These are phyloP conservation scores for Zygogramma bicolorata DNA, from an alignment of 2,888 invertebrate genomes.

Conservation along the genomic window DNA sequence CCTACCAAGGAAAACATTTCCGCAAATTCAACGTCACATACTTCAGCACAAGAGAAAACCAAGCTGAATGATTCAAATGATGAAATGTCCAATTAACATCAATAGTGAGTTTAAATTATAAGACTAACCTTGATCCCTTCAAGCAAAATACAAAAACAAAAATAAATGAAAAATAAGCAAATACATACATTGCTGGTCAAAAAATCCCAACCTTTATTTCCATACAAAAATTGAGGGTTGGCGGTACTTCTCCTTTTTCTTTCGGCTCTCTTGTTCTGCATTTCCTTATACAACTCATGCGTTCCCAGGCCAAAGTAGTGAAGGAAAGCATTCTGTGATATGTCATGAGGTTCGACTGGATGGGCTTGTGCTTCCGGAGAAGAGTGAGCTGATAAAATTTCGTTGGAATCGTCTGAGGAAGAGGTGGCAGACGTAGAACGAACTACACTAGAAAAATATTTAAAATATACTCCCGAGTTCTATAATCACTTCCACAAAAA, in stretches of 20 bases:
- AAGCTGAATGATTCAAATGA: not conserved
- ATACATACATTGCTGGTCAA: slow-evolving; percentile 49
- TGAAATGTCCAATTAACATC: not conserved
- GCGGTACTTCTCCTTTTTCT: slow-evolving; percentile 70
- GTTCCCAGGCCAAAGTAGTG: slow-evolving; percentile 68
- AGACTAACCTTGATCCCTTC: not conserved
- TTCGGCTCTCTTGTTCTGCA: slow-evolving; percentile 69
- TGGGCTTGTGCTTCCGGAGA: slow-evolving; percentile 57
- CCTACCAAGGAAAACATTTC: no score
- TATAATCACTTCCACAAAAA: no score
- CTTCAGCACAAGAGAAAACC: not conserved
- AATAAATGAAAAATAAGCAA: slow-evolving; percentile 27
- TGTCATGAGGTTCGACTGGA: slow-evolving; percentile 61
- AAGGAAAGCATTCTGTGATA: slow-evolving; percentile 65
- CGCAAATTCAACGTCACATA: no score
- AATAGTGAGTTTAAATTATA: not conserved
- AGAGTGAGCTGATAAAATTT: slow-evolving; percentile 54
- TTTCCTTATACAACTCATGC: slow-evolving; percentile 66
- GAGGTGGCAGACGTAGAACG: slow-evolving; percentile 60
- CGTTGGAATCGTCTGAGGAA: slow-evolving; percentile 62
- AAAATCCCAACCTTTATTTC: slow-evolving; percentile 64
- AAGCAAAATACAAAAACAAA: slow-evolving; percentile 19
- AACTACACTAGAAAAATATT: slow-evolving; percentile 26
- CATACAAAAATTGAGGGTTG: slow-evolving; percentile 71
- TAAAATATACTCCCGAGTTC: no score